A percentile compares a stretch with the other conserved stretches of the same genome.
phyloP scores from a whole-genome alignment of 53 echinoderm and acorn worm species.

The Glandiceps talaboti region DNA sequence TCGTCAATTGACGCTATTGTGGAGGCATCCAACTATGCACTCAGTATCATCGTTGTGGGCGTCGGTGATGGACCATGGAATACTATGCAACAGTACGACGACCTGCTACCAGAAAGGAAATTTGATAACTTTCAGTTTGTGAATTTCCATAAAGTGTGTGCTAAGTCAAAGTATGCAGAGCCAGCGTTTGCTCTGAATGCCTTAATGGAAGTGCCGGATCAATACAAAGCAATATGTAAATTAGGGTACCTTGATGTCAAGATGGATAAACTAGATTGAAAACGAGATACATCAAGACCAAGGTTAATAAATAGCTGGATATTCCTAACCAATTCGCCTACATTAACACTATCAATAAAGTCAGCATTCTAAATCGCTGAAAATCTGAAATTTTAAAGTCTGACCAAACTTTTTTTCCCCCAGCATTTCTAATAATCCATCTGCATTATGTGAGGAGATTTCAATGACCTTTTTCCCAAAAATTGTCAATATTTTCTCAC shows the following conservation, averaged over 20 bases:
- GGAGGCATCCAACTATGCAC: slow-evolving; percentile 52
- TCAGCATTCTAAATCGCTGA: no score
- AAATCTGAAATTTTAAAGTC: no score
- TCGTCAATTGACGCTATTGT: slow-evolving; percentile 42
- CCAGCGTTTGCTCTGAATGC: slow-evolving; percentile 76
- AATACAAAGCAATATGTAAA: slow-evolving; percentile 74
- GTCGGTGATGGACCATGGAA: slow-evolving; percentile 93
- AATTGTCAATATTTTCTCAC: no score
- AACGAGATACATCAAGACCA: no score
- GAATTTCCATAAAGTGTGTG: slow-evolving; percentile 79
- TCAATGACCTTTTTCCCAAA: no score
- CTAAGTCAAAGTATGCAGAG: slow-evolving; percentile 77
- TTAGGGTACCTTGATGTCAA: slow-evolving; percentile 40
- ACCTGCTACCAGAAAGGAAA: slow-evolving; percentile 56
- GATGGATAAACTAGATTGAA: background rate
- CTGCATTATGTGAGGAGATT: no score
- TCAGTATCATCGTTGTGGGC: slow-evolving; percentile 89
- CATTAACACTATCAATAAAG: no score
- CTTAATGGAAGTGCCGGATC: slow-evolving; percentile 90
- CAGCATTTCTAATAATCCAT: no score
- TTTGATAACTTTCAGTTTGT: slow-evolving; percentile 99
- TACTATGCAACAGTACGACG: slow-evolving; percentile 70
- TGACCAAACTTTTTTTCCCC: no score
- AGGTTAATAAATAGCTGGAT: no score
- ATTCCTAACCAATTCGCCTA: no score